Evolutionary conservation across 2,888 invertebrate species (phyloP).

Genomic region (Chrysotoxum bicinctum): DNA sequence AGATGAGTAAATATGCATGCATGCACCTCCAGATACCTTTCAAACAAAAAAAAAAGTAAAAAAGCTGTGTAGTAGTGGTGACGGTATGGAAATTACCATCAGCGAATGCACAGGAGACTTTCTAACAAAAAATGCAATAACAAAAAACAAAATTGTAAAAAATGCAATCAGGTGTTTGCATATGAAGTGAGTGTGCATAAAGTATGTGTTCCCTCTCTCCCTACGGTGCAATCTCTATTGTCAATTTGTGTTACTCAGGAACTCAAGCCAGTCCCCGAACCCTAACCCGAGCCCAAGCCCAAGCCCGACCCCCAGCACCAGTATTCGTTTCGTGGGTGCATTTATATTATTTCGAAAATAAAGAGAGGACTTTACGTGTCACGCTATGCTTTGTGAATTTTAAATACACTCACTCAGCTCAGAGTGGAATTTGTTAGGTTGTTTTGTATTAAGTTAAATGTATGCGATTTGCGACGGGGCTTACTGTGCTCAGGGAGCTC

Average conservation of each 20-base stretch:
- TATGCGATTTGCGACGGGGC: constrained; percentile 7
- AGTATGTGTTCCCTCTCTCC: constrained; percentile 26
- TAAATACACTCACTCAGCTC: constrained; percentile 42
- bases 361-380: constrained; percentile 62
- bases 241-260: constrained; percentile 52
- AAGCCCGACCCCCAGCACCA: neutral
- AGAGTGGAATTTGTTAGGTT: constrained; percentile 54
- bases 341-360: constrained; percentile 38
- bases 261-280: neutral
- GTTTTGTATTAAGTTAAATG: constrained; percentile 16
- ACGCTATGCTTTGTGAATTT: constrained; percentile 70
- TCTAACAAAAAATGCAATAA: constrained; percentile 58
- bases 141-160: constrained; percentile 23
- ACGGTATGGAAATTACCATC: constrained; percentile 61
- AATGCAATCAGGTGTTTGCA: constrained; percentile 68
- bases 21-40: constrained; percentile 32
- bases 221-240: constrained; percentile 64
- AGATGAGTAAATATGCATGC: constrained; percentile 60
- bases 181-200: constrained; percentile 57
- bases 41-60: constrained; percentile 4
- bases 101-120: constrained; percentile 55
- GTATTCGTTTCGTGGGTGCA: constrained; percentile 1
- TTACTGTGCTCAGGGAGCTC: constrained; percentile 1
- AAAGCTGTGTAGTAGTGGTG: constrained; percentile 19
- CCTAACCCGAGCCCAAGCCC: neutral